Conservation (phyloP, 2,797 vertebrate species). For the Calcarius lapponicus region DNA sequence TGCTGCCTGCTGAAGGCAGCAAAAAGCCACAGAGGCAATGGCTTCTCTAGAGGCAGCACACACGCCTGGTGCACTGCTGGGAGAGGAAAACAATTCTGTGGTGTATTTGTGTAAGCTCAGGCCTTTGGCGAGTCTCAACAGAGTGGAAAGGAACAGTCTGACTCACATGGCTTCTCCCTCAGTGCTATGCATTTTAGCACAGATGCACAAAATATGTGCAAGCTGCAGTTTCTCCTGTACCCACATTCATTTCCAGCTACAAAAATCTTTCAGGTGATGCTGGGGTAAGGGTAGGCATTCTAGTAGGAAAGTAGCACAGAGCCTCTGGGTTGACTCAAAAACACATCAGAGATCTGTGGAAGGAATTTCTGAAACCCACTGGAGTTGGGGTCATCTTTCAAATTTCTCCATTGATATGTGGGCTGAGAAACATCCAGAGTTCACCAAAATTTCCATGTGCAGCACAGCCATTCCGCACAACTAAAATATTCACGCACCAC, state of each 20-base stretch:
- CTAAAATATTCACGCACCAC: accelerated
- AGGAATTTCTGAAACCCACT: background rate
- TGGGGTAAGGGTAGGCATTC: background rate
- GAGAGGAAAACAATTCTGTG: background rate
- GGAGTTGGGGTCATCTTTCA: background rate
- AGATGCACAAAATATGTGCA: background rate
- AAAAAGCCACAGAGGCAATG: background rate
- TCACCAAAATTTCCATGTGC: background rate
- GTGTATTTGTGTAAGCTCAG: background rate
- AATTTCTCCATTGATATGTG: background rate
- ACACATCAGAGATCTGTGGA: background rate
- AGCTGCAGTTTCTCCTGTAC: background rate
- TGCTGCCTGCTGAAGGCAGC: background rate
- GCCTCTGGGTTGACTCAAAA: background rate
- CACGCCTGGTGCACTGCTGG: accelerated
- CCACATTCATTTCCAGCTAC: background rate
- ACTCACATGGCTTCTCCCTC: background rate
- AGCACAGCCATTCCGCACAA: background rate
- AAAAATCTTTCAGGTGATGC: background rate
- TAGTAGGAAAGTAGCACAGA: background rate
- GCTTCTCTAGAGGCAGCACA: background rate
- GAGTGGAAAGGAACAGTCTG: background rate
- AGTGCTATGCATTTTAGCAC: background rate
- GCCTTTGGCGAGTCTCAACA: background rate
- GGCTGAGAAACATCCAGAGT: background rate